Evolutionary conservation across 2,888 invertebrate genomes (phyloP), one percentile per base, ranked within the genome.

Genomic region (Acanthoscelides obtectus): DNA sequence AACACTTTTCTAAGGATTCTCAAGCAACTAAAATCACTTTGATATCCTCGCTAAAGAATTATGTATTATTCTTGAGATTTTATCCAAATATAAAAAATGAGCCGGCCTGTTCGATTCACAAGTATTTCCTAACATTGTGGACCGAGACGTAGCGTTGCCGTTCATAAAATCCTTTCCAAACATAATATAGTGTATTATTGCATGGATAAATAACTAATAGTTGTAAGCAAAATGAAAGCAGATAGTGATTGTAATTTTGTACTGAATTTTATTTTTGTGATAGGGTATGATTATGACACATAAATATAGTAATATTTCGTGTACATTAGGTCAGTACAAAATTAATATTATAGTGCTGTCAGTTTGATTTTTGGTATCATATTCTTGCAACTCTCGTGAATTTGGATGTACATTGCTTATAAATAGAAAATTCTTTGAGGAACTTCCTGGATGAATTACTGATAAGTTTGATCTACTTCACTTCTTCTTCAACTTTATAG

Each of bases 221-320:
- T 45, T 45, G 3, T 45, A 45, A 45, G 45, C 45, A 12, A 45
- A 12, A 45, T 45, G 25, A 25, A 5, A 25, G 45, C 45, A 1
- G 45, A 45, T 1, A 1, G 12, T 45, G 27, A 20, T n/a, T 64
- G 67, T 5, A 71, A 22, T 71, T 71, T 71, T 68, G 71, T 71
- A 68, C 71, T 71, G 71, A 64, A 68, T 68, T 68, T 68, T 68
- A n/a, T 63, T 71, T 64, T 68, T 71, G 71, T 71, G 71, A 71
- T 71, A 71, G 68, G 64, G 20, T 70, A 67, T 22, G 67, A 71
- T 22, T 68, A 68, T 22, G 20, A 68, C 68, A 22, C 17, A 12
- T 12, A 12, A 5, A 45, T 45, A 45, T 45, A 45, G 45, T 45
- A 45, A 45, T 45, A 45, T 45, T 68, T 68, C 66, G 25, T 70